Percentiles rank a stretch among this genome's conserved stretches.
Conservation (phyloP, 1,140 invertebrate genomes). For the Zeugodacus cucurbitae region DNA sequence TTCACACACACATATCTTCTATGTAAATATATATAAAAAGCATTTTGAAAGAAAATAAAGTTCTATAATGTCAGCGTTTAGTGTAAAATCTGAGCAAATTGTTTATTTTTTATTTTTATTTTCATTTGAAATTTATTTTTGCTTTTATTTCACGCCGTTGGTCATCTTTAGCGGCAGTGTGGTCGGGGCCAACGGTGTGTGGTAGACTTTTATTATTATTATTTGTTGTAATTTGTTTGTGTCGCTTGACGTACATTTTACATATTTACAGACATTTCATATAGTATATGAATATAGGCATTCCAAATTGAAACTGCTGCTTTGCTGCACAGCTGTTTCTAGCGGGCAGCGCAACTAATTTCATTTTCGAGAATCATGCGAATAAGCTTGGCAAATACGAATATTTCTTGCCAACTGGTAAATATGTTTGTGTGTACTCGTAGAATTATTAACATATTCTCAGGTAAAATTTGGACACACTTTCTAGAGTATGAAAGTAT, state of each 20-base stretch:
- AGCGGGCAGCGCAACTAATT: background rate
- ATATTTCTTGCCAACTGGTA: background rate
- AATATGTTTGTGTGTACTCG: background rate
- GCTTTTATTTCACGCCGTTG: background rate
- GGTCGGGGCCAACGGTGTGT: background rate
- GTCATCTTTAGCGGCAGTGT: background rate
- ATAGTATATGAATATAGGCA: background rate
- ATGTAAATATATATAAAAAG: background rate
- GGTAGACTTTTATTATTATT: background rate
- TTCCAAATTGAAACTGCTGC: background rate
- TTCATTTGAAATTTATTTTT: background rate
- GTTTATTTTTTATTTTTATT: background rate
- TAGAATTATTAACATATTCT: background rate
- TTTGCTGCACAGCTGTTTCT: background rate
- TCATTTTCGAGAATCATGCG: background rate
- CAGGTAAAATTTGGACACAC: background rate
- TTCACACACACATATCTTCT: background rate
- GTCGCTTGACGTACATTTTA: background rate
- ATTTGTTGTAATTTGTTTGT: background rate
- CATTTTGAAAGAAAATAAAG: background rate
- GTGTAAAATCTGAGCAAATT: background rate
- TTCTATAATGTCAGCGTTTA: background rate
- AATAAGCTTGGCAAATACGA: background rate
- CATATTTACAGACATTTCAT: background rate
- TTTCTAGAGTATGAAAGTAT: background rate